A percentile compares a stretch with the other conserved stretches of the same genome.
Evolutionary conservation across 2,797 vertebrate species (phyloP).

Genomic region (Dendrocincla fuliginosa): DNA sequence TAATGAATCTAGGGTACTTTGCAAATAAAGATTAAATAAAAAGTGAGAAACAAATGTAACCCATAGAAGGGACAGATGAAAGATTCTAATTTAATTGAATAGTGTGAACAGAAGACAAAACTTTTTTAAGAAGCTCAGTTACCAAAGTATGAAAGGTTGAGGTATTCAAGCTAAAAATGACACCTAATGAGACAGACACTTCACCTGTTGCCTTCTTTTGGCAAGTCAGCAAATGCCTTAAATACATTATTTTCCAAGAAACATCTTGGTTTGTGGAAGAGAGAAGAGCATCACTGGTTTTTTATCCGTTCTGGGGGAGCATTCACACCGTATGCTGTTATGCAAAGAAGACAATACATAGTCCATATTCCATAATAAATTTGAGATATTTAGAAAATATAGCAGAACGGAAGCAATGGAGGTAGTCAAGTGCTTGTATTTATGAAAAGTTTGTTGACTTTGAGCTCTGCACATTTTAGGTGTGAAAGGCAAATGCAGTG

Average conservation of each 20-base stretch:
- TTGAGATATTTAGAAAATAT: not conserved
- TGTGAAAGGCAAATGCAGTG: not conserved
- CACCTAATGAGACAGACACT: not conserved
- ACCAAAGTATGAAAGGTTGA: not conserved
- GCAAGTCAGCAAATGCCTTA: not conserved
- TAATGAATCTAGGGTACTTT: slow-evolving; percentile 24
- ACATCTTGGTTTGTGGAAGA: not conserved
- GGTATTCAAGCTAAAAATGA: not conserved
- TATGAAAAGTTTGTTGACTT: not conserved
- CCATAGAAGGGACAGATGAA: not conserved
- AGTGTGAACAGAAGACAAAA: not conserved
- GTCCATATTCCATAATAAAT: not conserved
- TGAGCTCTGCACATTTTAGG: not conserved
- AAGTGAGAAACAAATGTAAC: slow-evolving; percentile 17
- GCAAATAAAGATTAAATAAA: slow-evolving; percentile 34
- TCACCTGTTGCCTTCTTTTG: not conserved
- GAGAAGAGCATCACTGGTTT: not conserved
- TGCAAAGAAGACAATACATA: not conserved
- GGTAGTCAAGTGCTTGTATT: not conserved
- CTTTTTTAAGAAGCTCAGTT: not conserved
- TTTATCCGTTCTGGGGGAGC: not conserved
- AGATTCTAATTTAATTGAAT: not conserved
- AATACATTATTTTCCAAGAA: not conserved
- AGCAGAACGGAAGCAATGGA: not conserved
- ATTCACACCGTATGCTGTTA: not conserved